Base-by-base conservation (phyloP, 2,113 vertebrate species). In the Bettongia penicillata region DNA sequence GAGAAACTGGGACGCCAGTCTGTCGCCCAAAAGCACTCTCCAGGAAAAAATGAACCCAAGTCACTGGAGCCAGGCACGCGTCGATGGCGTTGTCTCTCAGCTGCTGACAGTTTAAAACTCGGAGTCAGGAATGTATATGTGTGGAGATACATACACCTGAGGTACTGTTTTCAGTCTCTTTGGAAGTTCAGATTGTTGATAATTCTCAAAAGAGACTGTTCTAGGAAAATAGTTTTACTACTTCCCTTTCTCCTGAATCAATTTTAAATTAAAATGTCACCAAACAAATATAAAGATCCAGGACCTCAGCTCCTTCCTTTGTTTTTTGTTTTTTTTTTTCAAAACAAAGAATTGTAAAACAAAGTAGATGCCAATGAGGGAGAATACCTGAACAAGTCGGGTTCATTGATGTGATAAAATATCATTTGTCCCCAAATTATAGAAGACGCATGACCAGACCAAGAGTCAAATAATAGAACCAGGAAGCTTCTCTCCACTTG, bases 1-100 rank as follows among this genome's bases (percentile, higher is more conserved):
- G 98, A 98, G 98, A 98, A 99, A 98, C 97, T 91, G 14, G 98
- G 99, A 98, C 99, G 99, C 99, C 99, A 96, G 98, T 98, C 98
- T 99, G 99, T 99, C 99, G 99, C 98, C 98, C 98, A 97, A 98
- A 98, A 98, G 98, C 94, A 95, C 97, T 98, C 98, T 98, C 98
- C 94, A 95, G 98, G 98, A 98, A 98, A 92, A 99, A 99, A 98
- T 98, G 98, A 99, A 98, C 98, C 94, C 47, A 25, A 97, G 96
- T 97, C 97, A 98, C 97, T 96, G 94, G 97, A 98, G 98, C 98
- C 98, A 99, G 99, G 98, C 98, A 98, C 98, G 95, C 95, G 97
- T 98, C 97, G 96, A 94, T 96, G 95, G 98, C 95, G 97, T 98
- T 98, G 98, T 98, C 99, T 98, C 98, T 97, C 94, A 95, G 96